Evolutionary conservation across 2,888 invertebrate species (phyloP), one percentile per base, ranked within the genome.

Genomic region (Lutraria lutraria): DNA sequence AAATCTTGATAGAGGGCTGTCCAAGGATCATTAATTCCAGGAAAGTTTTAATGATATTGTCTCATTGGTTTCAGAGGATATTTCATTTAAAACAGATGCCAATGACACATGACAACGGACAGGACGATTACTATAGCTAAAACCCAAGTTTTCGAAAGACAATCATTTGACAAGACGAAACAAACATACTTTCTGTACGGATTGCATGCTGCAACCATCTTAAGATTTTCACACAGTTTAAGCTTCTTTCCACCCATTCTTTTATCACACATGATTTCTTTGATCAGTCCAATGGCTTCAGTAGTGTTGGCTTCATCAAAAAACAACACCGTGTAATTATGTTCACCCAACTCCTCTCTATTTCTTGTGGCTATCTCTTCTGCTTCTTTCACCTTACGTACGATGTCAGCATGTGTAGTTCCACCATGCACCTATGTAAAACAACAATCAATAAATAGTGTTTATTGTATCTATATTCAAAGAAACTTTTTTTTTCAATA

Each of bases 221-320:
- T 95, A n/a, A 96, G 93, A 43, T 94, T 94, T 60, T 92, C 83
- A 79, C 84, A 89, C 2, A 92, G 91, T 53, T 88, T 87, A 21
- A 96, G 89, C 16, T 91, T 94, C 80, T 94, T 79, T 54, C 96
- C 96, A 54, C 93, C 90, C 80, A 96, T 92, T 12, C 94, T 93
- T n/a, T 93, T 93, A 90, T 96, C 96, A 92, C 95, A 96, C 95
- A 96, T 95, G 54, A 96, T 95, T 88, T 76, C 76, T 34, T 76
- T 76, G 2, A 76, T 76, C 12, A 76, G 82, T 63, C 82, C 82
- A 34, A 96, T 96, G 12, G 95, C 95, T 85, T 95, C 95, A 25
- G 96, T 96, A 0, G 96, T 96, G 93, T 96, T 96, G 13, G 96
- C 96, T 90, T 96, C 96, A 92, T 96, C 96, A 92, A 96, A 95